These are phyloP conservation scores for Geococcyx californianus DNA, from an alignment of 2,113 vertebrate species.

Conservation along the genomic window DNA sequence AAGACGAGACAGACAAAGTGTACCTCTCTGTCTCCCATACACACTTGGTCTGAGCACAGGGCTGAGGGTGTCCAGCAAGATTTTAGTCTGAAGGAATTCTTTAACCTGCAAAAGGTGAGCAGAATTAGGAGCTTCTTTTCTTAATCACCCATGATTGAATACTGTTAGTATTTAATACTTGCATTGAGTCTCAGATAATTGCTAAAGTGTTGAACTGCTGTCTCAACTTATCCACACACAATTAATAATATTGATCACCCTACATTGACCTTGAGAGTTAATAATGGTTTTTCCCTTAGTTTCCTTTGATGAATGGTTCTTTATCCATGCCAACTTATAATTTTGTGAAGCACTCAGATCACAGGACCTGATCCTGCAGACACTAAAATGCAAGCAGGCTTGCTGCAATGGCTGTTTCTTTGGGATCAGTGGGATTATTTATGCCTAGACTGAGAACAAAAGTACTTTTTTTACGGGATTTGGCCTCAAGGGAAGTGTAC, in stretches of 20 bases:
- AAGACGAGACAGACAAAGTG: not conserved
- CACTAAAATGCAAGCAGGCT: not conserved
- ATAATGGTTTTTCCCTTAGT: not conserved
- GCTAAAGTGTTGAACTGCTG: not conserved
- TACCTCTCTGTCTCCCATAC: not conserved
- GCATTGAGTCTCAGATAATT: constrained; percentile 15
- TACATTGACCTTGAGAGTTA: constrained; percentile 21
- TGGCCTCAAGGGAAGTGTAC: not conserved
- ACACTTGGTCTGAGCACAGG: not conserved
- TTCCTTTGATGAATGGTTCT: not conserved
- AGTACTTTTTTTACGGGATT: not conserved
- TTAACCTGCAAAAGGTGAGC: not conserved
- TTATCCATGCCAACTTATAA: not conserved
- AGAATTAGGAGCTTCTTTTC: not conserved
- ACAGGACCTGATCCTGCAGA: not conserved
- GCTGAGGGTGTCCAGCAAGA: not conserved
- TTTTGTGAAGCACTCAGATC: not conserved
- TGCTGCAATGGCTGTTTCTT: not conserved
- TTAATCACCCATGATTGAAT: not conserved
- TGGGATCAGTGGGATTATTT: not conserved
- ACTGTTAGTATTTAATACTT: constrained; percentile 7
- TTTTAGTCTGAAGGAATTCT: not conserved
- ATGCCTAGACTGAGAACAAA: not conserved
- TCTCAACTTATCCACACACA: not conserved
- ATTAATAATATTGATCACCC: constrained; percentile 50